Evolutionary conservation across 2,888 invertebrate genomes (phyloP), one percentile per base, ranked within the genome.

Genomic region (Ferdinandea cuprea): DNA sequence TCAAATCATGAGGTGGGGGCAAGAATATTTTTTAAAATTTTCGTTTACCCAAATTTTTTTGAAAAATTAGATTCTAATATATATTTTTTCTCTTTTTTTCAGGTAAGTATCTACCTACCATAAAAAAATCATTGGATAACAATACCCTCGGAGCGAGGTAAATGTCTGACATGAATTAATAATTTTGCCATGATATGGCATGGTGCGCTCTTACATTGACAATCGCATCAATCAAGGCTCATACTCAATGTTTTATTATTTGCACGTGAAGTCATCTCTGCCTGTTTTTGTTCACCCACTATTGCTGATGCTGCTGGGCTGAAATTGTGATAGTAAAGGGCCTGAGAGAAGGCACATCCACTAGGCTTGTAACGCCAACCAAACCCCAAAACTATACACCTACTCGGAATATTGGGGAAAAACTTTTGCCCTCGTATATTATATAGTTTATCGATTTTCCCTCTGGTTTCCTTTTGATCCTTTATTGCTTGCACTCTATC

Each of bases 381-480:
- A n/a, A n/a, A n/a, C n/a, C n/a, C n/a, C n/a, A n/a, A n/a, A n/a
- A n/a, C n/a, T n/a, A n/a, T n/a, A 54, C 19, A 44, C 54, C n/a
- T 17, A n/a, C n/a, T n/a, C n/a, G 40, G 15, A 65, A 59, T 77
- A 71, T 66, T 69, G 71, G 59, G 44, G 15, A 44, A 5, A 50
- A 58, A 63, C 48, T 65, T 83, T 77, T 77, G 66, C 77, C 78
- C 63, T 83, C 83, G 78, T 83, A 78, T 80, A 80, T 80, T 80
- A 80, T 83, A 78, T 83, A 78, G 78, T 78, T 83, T 83, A 83
- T 83, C 83, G 83, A 83, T 83, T 83, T 83, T 78, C 48, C 78
- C 54, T 78, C 56, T 78, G 78, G 78, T 83, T 68, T 78, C 78
- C 78, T 83, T 78, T 73, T 78, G 78, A 78, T 68, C 78, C 78